Evolutionary conservation across 2,113 vertebrate genomes (phyloP), one percentile per base, ranked within the genome.

Genomic region (Origma solitaria): DNA sequence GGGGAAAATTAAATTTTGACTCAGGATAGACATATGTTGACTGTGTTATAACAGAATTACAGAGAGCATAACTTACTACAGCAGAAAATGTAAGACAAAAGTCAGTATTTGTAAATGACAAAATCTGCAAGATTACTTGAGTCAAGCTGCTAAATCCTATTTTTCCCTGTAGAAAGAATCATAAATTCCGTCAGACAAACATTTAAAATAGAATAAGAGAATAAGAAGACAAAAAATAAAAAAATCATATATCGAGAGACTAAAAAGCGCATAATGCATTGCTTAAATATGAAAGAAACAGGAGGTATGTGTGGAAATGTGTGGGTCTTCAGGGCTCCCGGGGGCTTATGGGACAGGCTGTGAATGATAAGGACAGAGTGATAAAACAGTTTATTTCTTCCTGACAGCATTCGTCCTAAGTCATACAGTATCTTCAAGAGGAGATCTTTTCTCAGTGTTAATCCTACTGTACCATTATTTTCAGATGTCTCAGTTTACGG

Each of bases 81-180:
- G 71, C 35, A 88, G 44, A 90, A 92, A 93, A 88, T n/a, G 12
- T 16, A 92, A 88, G 76, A 86, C 30, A 81, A 86, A 90, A 86
- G 30, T 73, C 90, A 90, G 64, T 56, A 75, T 66, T 37, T 86
- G 47, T 86, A 91, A 93, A 88, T 64, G 28, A 38, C 51, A 86
- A 92, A 93, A 86, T 75, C 68, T 90, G 23, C 42, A 81, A 86
- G 38, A 86, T 54, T 62, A 58, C 42, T 88, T 66, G 35, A 92
- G 47, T 38, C 82, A 92, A 86, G 17, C 18, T 93, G 35, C 27
- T 89, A 92, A 92, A 86, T 94, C 33, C 35, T 84, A 11, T 83
- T 38, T 62, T 88, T 50, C 17, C 6, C 24, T 66, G 38, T 54
- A 82, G 42, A 90, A 90, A 44, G 10, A 42, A 51, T 68, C 27